Base-by-base conservation (phyloP, 1,140 invertebrate species). In the Calephelis virginiensis region DNA sequence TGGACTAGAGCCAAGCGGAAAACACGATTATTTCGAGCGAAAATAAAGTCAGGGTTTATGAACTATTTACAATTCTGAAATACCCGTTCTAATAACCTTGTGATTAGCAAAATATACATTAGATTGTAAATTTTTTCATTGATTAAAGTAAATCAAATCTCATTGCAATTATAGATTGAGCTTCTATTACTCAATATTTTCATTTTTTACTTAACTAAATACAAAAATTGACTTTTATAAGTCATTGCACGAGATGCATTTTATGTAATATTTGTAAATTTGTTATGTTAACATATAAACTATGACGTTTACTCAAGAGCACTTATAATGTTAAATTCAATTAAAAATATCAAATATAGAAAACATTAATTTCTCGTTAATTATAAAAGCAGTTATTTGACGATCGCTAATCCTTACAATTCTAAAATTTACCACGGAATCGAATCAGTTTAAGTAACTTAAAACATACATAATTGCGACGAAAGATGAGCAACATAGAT, bases 1-100 rank as follows among this genome's bases (percentile, higher is more conserved):
- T 86, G 80, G 83, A 70, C 45, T 61, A 12, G 9, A 65, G 83
- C 82, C 85, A 85, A 85, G 74, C 74, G 70, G 72, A 75, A 76
- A 66, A 72, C 65, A 71, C 71, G 56, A 73, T 12, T 56, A 56
- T 56, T 56, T 56, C 28, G 53, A 12, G 53, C 53, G 53, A 56
- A 56, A 56, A 56, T 37, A 43, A 43, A 56, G 53, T 56, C 17
- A 37, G 53, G 53, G 28, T 56, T 37, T 56, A 56, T 56, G 17
- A 37, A 56, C 53, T 56, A 37, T 37, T 56, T 56, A 70, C 71
- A 71, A 67, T 46, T 64, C 64, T 67, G 40, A 43, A 50, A 50
- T 50, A 8, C 9, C 14, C 49, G 14, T 9, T 50, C 14, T 50
- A 50, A 50, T 59, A 67, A 14, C 53, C 46, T 63, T 61, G 14